A percentile compares a stretch with the other conserved stretches of the same genome.
Conservation (phyloP, 1,140 invertebrate species). For the Pantala flavescens region DNA sequence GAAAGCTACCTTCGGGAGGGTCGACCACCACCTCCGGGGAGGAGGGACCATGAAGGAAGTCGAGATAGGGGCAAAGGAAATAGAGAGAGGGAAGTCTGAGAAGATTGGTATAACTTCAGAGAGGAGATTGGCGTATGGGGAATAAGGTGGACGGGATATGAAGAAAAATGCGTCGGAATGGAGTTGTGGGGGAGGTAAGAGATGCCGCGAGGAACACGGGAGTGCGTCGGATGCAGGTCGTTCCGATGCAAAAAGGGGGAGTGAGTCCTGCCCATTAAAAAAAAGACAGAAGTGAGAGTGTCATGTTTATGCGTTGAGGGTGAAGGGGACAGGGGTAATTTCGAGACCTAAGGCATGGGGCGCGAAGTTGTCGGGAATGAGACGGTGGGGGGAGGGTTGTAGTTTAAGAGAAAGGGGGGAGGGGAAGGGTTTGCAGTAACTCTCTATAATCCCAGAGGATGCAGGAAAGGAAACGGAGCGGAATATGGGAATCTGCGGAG, state of each 20-base stretch:
- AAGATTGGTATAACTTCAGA: background rate
- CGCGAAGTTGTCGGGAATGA: background rate
- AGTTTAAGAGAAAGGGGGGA: background rate
- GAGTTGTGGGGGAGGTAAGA: background rate
- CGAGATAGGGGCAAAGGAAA: too few relatives aligned
- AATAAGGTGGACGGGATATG: background rate
- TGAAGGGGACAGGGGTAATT: background rate
- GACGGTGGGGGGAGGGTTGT: background rate
- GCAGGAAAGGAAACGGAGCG: background rate
- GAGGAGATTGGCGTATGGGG: background rate
- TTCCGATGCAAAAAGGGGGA: background rate
- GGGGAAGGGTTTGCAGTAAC: background rate
- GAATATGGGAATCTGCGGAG: background rate
- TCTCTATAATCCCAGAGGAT: background rate
- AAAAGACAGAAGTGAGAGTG: background rate
- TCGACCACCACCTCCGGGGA: too few relatives aligned
- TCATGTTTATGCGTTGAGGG: slow-evolving; percentile 4
- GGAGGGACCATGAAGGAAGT: too few relatives aligned
- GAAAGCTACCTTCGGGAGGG: too few relatives aligned
- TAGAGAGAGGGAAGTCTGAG: too few relatives aligned
- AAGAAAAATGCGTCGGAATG: background rate
- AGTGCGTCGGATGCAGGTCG: too few relatives aligned
- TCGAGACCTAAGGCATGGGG: background rate
- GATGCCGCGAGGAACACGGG: background rate
- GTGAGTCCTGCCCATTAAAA: background rate